These are phyloP conservation scores for Leucophenga montana DNA, from an alignment of 2,888 invertebrate genomes.

Conservation along the genomic window DNA sequence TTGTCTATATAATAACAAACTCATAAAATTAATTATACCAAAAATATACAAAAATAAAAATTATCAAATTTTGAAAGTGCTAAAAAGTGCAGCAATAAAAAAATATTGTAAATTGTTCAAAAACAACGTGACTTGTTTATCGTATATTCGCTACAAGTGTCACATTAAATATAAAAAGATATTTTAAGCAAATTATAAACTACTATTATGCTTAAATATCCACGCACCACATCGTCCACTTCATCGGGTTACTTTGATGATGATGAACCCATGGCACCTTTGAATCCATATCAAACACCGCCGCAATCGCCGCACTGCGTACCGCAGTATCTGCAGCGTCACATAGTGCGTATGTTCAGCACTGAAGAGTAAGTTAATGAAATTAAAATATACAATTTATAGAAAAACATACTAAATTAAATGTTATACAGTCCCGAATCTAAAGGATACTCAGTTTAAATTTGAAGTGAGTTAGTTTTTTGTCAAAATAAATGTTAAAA, in stretches of 20 bases:
- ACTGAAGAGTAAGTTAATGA: conserved; percentile 69
- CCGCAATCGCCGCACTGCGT: conserved; percentile 62
- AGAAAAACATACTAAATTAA: conserved; percentile 3
- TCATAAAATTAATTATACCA: not conserved
- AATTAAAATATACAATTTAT: no score
- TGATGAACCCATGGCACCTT: conserved; percentile 57
- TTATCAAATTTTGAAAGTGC: not conserved
- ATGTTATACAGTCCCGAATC: not conserved
- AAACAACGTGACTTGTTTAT: not conserved
- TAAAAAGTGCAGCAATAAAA: not conserved
- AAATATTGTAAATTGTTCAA: not conserved
- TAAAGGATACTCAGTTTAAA: no score
- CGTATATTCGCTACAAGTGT: conserved; percentile 5
- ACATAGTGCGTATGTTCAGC: conserved; percentile 72
- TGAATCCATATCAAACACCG: conserved; percentile 66
- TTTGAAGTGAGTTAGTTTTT: no score
- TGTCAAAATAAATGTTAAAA: no score
- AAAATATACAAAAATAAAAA: conserved; percentile 3
- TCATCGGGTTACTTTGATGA: conserved; percentile 69
- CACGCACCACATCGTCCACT: conserved; percentile 66
- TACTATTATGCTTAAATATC: conserved; percentile 62
- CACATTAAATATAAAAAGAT: conserved; percentile 22
- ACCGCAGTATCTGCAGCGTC: conserved; percentile 63
- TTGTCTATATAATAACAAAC: not conserved
- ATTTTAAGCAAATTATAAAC: not conserved